Evolutionary conservation across 2,113 vertebrate genomes (phyloP), one percentile per base, ranked within the genome.

Genomic region (Phyllostomus hastatus): DNA sequence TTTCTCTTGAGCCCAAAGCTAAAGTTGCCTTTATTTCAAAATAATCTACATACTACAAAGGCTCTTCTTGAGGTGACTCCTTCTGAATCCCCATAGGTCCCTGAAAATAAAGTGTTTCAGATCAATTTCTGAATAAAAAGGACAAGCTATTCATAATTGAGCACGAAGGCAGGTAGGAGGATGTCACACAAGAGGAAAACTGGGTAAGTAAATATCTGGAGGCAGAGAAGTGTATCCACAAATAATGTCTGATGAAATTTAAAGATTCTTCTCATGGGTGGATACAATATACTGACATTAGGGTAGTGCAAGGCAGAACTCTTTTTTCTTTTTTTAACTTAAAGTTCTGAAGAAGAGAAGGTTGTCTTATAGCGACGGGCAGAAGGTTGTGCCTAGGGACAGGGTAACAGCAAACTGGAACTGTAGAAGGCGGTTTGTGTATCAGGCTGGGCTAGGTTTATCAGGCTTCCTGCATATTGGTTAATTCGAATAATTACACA

Each of bases 321-420:
- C 41, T 33, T 67, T 78, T 46, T 50, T 83, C 50, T 48, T 43
- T 61, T 61, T 61, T 61, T 83, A 50, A 57, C 9, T 79, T 48
- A 28, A 1, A 54, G 33, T 26, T 67, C 6, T 20, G 54, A 15
- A 64, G 22, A 31, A 66, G 69, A 66, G 31, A 41, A 84, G 17
- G 19, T 38, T 66, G 11, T 19, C 2, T 48, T 8, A 0, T 2
- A 19, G 26, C 54, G 10, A 7, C 15, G 10, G 6, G 46, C 19
- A 9, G 28, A 86, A 4, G 16, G 12, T n/a, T 76, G 5, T 5
- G 7, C 3, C 11, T 72, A 14, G 20, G 61, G 69, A 8, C 11
- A 33, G 38, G 69, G 46, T 16, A 41, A 59, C n/a, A 22, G 26
- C 26, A 48, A 28, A 31, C 5, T 4, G 3, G 33, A 48, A 35